Conservation (phyloP, 1,140 invertebrate species). For the Anastrepha ludens region DNA sequence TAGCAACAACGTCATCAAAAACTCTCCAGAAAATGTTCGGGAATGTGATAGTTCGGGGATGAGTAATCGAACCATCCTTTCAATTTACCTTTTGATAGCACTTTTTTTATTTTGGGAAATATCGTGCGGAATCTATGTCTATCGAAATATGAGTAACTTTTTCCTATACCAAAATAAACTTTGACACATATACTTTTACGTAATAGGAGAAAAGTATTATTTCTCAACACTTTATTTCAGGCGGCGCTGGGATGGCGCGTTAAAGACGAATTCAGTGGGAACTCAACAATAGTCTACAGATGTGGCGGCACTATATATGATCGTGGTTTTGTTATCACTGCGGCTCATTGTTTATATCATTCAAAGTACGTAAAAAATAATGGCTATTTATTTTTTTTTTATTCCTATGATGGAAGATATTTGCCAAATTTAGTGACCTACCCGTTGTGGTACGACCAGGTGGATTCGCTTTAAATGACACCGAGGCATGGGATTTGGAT, state of each 20-base stretch:
- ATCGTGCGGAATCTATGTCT: too few species aligned
- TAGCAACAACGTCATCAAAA: too few species aligned
- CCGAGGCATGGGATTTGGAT: constrained; percentile 58
- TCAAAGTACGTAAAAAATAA: constrained; percentile 48
- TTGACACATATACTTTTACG: too few species aligned
- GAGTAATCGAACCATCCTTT: too few species aligned
- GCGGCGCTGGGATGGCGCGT: constrained; percentile 56
- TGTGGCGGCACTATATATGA: constrained; percentile 76
- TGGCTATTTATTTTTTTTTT: neutral
- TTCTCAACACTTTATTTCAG: neutral
- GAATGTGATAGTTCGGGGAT: too few species aligned
- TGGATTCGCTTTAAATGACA: constrained; percentile 53
- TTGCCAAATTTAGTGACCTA: constrained; percentile 28
- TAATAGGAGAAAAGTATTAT: too few species aligned
- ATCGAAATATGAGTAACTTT: too few species aligned
- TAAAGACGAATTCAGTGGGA: constrained; percentile 22
- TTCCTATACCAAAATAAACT: too few species aligned
- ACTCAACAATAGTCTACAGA: constrained; percentile 49
- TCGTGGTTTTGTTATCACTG: constrained; percentile 75
- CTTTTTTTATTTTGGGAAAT: too few species aligned
- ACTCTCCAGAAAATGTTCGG: too few species aligned
- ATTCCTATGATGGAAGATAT: neutral
- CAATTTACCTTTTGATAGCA: too few species aligned
- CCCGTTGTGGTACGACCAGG: constrained; percentile 54
- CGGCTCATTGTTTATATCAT: constrained; percentile 75